A percentile compares a stretch with the other conserved stretches of the same genome.
phyloP scores from a whole-genome alignment of 2,797 vertebrate species.

The Fistularia commersonii region DNA sequence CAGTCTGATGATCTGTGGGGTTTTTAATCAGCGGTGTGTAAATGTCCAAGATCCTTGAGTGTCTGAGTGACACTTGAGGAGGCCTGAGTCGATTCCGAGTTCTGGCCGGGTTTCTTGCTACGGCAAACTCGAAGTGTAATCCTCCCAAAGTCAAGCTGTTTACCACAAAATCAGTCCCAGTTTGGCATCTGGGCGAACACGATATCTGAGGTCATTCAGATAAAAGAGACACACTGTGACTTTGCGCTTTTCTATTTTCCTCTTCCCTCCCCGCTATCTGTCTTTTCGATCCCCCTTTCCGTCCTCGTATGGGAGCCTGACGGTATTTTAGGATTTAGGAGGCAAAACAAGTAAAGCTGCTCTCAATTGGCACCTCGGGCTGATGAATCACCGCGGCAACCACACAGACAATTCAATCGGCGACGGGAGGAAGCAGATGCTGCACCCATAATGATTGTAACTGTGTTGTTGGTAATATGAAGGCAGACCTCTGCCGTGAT shows the following conservation, averaged over 20 bases:
- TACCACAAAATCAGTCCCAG: conserved; percentile 4
- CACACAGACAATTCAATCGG: too few species aligned
- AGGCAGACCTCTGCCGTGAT: too few species aligned
- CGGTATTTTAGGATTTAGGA: not conserved
- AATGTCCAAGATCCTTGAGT: not conserved
- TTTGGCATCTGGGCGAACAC: not conserved
- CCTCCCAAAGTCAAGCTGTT: conserved; percentile 8
- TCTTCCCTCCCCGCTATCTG: not conserved
- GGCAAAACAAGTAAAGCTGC: too few species aligned
- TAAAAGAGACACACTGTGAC: not conserved
- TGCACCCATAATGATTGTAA: not conserved
- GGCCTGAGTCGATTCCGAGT: not conserved
- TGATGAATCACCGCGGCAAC: not conserved
- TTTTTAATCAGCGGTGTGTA: not conserved
- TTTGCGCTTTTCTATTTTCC: not conserved
- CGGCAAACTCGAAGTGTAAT: conserved; percentile 1
- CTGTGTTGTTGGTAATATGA: not conserved
- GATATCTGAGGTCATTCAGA: conserved; percentile 6
- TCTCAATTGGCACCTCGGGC: not conserved
- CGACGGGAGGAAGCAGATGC: too few species aligned
- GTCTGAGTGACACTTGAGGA: conserved; percentile 5
- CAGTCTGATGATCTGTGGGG: too few species aligned
- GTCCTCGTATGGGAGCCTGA: not conserved
- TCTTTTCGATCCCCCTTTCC: not conserved
- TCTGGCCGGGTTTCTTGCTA: not conserved